Evolutionary conservation across 2,797 vertebrate genomes (phyloP), one percentile per base, ranked within the genome.

Genomic region (Adrianichthys oophorus): DNA sequence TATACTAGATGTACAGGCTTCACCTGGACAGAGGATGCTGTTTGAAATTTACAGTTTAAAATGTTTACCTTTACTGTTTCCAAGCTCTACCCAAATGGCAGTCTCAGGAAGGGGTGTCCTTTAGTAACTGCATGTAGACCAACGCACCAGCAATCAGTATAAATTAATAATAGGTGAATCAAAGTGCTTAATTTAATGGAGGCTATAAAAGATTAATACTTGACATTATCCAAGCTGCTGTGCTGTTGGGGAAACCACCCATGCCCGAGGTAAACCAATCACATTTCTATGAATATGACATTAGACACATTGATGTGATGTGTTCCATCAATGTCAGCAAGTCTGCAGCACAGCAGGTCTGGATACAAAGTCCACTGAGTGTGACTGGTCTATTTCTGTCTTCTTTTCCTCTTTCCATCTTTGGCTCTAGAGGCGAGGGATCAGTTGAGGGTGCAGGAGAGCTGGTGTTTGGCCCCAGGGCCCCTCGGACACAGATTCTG

Each of bases 131-230:
- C 77, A 41, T 80, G 80, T 79, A 84, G 59, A 23, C 67, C 80
- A 82, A 85, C 80, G 82, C 74, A 76, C 84, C 72, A 79, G 80
- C 83, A 74, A 86, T 90, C 83, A 75, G 75, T 78, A 79, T 89
- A 78, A 88, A 90, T 90, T 90, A 90, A 88, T 90, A 84, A 90
- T 89, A 83, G 79, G 86, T 75, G 62, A 89, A 89, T 89, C 86
- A 88, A 90, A 90, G 88, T 83, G 85, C 77, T 78, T 85, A 85
- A 88, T 85, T 90, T 89, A 87, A 90, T 84, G 71, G 80, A 63
- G 76, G 71, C 78, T 66, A 89, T 91, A 76, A 91, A 91, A 90
- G 78, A 91, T 91, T 91, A 84, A 91, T 91, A 85, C 62, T 60
- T 91, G 88, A 88, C 89, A 89, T 90, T 91, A 88, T 75, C 84